Conservation (phyloP, 1,140 invertebrate species). For the Brachionus calyciflorus region DNA sequence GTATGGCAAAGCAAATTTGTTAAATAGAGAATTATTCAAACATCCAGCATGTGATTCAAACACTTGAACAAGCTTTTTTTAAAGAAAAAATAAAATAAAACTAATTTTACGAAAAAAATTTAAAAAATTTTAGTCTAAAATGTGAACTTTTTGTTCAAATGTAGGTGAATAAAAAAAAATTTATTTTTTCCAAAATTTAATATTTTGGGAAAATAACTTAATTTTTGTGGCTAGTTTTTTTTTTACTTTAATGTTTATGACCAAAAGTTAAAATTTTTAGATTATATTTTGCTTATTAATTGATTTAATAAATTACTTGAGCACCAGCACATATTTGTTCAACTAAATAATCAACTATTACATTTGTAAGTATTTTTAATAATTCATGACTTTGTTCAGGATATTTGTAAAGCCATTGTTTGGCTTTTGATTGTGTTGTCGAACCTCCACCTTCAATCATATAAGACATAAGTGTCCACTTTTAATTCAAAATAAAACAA, state of each 20-base stretch:
- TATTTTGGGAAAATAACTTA: too few species aligned
- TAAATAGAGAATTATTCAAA: slow-evolving; percentile 75
- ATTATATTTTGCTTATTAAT: too few species aligned
- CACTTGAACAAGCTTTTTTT: slow-evolving; percentile 74
- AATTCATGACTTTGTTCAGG: slow-evolving; percentile 74
- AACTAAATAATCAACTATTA: slow-evolving; percentile 83
- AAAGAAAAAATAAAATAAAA: background rate
- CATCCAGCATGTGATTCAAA: slow-evolving; percentile 94
- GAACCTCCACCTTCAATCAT: slow-evolving; percentile 84
- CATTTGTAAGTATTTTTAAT: slow-evolving; percentile 74
- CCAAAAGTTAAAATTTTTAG: too few species aligned
- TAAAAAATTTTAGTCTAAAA: too few species aligned
- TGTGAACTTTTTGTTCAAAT: too few species aligned
- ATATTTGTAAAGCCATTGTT: slow-evolving; percentile 82
- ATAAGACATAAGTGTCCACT: slow-evolving; percentile 95
- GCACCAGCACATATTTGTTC: slow-evolving; percentile 71
- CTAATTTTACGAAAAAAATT: too few species aligned
- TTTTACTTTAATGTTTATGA: too few species aligned
- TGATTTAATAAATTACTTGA: slow-evolving; percentile 54
- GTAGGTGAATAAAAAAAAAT: slow-evolving; percentile 46
- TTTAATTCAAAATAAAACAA: slow-evolving; percentile 48
- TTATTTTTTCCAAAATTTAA: too few species aligned
- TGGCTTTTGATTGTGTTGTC: slow-evolving; percentile 84
- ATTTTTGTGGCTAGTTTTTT: too few species aligned
- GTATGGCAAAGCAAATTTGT: slow-evolving; percentile 66